Conservation (phyloP, 2,797 vertebrate species). For the Telmatherina bonti region DNA sequence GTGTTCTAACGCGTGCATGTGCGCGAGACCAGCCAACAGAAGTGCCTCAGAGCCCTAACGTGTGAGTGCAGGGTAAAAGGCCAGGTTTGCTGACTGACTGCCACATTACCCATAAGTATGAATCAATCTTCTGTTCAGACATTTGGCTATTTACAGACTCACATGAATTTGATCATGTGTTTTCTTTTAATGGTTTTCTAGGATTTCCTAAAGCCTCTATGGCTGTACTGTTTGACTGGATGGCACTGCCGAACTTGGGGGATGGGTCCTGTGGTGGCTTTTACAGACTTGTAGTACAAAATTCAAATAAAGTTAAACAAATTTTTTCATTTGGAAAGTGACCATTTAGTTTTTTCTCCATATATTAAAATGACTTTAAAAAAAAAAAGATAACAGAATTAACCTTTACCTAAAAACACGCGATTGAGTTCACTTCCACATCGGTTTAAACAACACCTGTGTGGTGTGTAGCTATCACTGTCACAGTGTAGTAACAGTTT, state of each 20-base stretch:
- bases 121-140: constrained; percentile 79
- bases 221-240: constrained; percentile 50
- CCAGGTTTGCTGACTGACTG: constrained; percentile 66
- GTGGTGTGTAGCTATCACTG: neutral
- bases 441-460: neutral
- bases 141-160: constrained; percentile 68
- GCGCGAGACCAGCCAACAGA: constrained; percentile 50
- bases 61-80: constrained; percentile 56
- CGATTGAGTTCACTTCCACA: neutral
- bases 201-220: constrained; percentile 59
- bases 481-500: too few species aligned
- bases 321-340: neutral
- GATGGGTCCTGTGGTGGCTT: constrained; percentile 31
- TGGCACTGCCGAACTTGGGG: constrained; percentile 25
- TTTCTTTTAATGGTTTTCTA: constrained; percentile 74
- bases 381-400: neutral
- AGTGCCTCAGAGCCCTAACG: constrained; percentile 54
- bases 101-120: constrained; percentile 69
- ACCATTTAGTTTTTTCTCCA: too few species aligned
- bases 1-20: neutral
- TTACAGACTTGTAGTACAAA: constrained; percentile 1
- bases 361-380: neutral
- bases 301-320: constrained; percentile 1
- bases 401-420: neutral
- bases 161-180: constrained; percentile 75